Percentiles rank a stretch among this genome's conserved stretches.
These are phyloP conservation scores for Drosophila orena DNA, from an alignment of 1,140 invertebrate species.

Conservation along the genomic window DNA sequence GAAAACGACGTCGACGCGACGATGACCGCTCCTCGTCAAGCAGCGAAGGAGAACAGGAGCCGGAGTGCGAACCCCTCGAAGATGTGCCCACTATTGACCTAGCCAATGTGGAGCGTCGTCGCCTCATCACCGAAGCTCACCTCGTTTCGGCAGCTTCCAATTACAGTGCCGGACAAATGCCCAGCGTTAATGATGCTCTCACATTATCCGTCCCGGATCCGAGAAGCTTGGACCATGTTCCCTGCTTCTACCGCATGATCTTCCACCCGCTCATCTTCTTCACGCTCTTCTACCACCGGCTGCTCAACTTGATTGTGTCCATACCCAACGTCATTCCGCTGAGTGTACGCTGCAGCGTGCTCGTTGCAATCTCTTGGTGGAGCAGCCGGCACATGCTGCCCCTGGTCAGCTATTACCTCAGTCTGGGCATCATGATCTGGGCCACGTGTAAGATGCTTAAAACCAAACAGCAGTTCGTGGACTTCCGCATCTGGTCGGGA, in stretches of 20 bases:
- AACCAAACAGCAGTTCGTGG: slow-evolving; percentile 89
- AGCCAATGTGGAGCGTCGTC: slow-evolving; percentile 51
- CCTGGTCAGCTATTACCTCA: slow-evolving; percentile 86
- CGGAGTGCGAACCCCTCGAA: slow-evolving; percentile 56
- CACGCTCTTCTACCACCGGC: slow-evolving; percentile 88
- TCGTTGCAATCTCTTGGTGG: slow-evolving; percentile 89
- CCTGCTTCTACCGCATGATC: slow-evolving; percentile 89
- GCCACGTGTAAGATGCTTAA: slow-evolving; percentile 93
- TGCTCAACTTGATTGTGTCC: slow-evolving; percentile 88
- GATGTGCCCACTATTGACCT: slow-evolving; percentile 44
- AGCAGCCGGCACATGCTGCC: slow-evolving; percentile 84
- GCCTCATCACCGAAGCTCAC: slow-evolving; percentile 90
- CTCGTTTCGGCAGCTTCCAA: slow-evolving; percentile 92
- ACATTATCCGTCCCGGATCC: slow-evolving; percentile 89
- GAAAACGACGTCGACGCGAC: slow-evolving; percentile 78
- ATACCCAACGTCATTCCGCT: slow-evolving; percentile 87
- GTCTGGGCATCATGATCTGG: slow-evolving; percentile 90
- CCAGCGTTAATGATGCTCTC: slow-evolving; percentile 90
- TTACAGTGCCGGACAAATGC: slow-evolving; percentile 91
- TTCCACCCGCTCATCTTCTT: slow-evolving; percentile 89
- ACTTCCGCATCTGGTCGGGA: slow-evolving; percentile 92
- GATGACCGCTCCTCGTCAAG: slow-evolving; percentile 55
- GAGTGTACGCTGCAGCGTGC: slow-evolving; percentile 87
- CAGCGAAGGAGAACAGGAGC: slow-evolving; percentile 63
- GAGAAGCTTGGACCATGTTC: slow-evolving; percentile 88